Evolutionary conservation across 2,888 invertebrate species (phyloP).

Genomic region (Mesorhabditis sp.): DNA sequence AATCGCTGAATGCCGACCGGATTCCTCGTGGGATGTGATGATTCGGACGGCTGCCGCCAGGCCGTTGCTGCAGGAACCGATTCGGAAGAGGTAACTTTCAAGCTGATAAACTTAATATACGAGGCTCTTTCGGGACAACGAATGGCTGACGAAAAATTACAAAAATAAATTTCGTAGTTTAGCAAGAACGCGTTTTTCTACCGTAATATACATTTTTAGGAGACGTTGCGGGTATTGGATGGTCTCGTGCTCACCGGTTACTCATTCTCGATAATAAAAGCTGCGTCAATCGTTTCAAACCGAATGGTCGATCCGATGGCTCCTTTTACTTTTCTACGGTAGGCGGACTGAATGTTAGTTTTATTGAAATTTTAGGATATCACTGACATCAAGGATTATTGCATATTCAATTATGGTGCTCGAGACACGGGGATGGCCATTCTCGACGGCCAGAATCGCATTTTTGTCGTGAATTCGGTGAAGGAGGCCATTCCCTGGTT

Average conservation of each 20-base stretch:
- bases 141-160: no score
- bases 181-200: no score
- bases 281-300: conserved; percentile 21
- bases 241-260: conserved; percentile 36
- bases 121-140: no score
- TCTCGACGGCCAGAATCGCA: conserved; percentile 31
- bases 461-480: conserved; percentile 35
- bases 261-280: conserved; percentile 23
- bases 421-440: conserved; percentile 35
- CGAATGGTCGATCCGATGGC: conserved; percentile 26
- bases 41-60: conserved; percentile 25
- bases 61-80: neutral
- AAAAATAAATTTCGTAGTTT: no score
- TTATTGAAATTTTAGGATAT: conserved; percentile 12
- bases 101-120: no score
- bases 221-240: conserved; percentile 28
- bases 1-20: neutral
- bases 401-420: conserved; percentile 15
- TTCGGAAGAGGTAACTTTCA: neutral
- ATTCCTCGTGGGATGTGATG: conserved; percentile 22
- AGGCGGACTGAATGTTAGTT: neutral
- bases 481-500: conserved; percentile 38
- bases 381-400: conserved; percentile 10
- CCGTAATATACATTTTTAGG: neutral
- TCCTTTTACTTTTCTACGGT: conserved; percentile 17